phyloP scores from a whole-genome alignment of 2,888 invertebrate species.

The Agrochola litura region DNA sequence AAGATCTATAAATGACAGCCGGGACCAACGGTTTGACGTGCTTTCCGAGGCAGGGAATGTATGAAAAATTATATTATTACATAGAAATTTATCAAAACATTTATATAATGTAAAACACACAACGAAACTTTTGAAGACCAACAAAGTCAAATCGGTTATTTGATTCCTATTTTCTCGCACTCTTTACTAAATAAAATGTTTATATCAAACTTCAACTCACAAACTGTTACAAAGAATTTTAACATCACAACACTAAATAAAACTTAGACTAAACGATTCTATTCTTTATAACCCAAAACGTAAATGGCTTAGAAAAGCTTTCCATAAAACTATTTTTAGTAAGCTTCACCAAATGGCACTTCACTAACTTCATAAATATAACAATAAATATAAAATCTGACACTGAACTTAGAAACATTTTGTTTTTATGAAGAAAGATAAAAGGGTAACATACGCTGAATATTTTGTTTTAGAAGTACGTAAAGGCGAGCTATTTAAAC shows the following conservation, averaged over 20 bases:
- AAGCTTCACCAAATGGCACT: constrained; percentile 6
- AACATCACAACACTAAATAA: constrained; percentile 30
- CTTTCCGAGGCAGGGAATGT: too few relatives aligned
- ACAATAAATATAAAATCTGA: constrained; percentile 44
- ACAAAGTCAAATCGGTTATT: too few relatives aligned
- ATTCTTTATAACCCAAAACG: background rate
- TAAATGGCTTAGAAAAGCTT: constrained; percentile 20
- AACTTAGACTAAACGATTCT: constrained; percentile 12
- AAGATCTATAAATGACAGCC: too few relatives aligned
- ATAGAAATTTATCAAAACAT: too few relatives aligned
- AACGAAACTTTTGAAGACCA: background rate
- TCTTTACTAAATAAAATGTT: background rate
- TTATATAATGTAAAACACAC: too few relatives aligned
- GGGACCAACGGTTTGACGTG: too few relatives aligned
- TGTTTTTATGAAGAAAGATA: constrained; percentile 44
- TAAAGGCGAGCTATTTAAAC: constrained; percentile 27
- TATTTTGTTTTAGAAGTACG: constrained; percentile 13
- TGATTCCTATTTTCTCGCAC: background rate
- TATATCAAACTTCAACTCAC: background rate
- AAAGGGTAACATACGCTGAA: constrained; percentile 25
- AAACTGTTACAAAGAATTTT: background rate
- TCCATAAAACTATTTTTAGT: constrained; percentile 40
- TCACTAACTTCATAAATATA: background rate
- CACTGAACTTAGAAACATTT: constrained; percentile 28
- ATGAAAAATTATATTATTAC: too few relatives aligned